Evolutionary conservation across 2,888 invertebrate genomes (phyloP).

Genomic region (Tiliacea citrago): DNA sequence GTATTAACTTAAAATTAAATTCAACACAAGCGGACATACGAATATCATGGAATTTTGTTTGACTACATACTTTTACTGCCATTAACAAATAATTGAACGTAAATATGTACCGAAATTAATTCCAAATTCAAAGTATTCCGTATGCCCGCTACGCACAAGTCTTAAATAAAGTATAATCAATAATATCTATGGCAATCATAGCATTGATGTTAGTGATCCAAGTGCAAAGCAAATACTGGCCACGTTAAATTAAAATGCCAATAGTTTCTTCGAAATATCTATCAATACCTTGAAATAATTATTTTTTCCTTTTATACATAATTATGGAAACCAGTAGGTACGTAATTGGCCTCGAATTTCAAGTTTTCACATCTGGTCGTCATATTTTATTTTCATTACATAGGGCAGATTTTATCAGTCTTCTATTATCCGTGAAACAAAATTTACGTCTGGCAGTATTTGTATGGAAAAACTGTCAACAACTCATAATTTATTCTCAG

Average conservation of each 20-base stretch:
- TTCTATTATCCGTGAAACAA: neutral
- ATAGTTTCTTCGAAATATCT: slow-evolving; percentile 20
- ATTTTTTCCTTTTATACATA: neutral
- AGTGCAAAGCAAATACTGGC: slow-evolving; percentile 65
- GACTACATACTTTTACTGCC: slow-evolving; percentile 36
- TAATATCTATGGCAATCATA: slow-evolving; percentile 72
- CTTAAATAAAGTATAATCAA: slow-evolving; percentile 38
- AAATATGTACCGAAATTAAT: slow-evolving; percentile 21
- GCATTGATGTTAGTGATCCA: slow-evolving; percentile 62
- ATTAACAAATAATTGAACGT: slow-evolving; percentile 30
- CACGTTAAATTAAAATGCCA: slow-evolving; percentile 40
- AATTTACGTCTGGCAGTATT: neutral
- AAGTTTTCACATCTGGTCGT: slow-evolving; percentile 7
- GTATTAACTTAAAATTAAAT: slow-evolving; percentile 55
- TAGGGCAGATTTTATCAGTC: neutral
- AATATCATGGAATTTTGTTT: slow-evolving; percentile 37
- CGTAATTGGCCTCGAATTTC: slow-evolving; percentile 7
- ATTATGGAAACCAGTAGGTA: slow-evolving; percentile 1
- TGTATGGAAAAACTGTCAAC: neutral
- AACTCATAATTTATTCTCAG: neutral
- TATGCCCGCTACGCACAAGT: slow-evolving; percentile 33
- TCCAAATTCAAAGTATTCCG: slow-evolving; percentile 14
- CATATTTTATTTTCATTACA: slow-evolving; percentile 50
- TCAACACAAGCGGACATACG: slow-evolving; percentile 43
- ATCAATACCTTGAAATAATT: slow-evolving; percentile 13